Evolutionary conservation across 2,113 vertebrate species (phyloP).

Genomic region (Bolborhynchus lineola): DNA sequence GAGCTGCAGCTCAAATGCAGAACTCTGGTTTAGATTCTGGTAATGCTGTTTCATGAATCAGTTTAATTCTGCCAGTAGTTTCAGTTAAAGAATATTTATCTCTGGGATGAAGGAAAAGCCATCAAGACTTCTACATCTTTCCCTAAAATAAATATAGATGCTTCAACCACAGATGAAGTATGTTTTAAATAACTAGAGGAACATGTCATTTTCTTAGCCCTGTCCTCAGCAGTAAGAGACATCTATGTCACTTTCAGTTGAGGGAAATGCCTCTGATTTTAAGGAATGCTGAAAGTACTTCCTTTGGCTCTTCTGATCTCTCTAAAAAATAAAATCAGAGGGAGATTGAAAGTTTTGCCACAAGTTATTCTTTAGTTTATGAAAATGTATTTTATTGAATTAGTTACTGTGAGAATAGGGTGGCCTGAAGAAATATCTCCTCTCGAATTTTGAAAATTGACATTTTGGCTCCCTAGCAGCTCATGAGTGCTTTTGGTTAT

Average conservation of each 20-base stretch:
- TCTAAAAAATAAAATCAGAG: background rate
- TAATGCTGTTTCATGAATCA: background rate
- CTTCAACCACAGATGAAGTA: background rate
- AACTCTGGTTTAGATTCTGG: background rate
- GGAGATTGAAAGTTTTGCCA: background rate
- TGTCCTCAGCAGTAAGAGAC: background rate
- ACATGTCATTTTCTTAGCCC: background rate
- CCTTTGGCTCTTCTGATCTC: background rate
- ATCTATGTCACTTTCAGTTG: background rate
- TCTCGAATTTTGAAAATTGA: background rate
- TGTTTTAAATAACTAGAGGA: background rate
- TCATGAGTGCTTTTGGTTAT: background rate
- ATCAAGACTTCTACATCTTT: background rate
- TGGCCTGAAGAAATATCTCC: background rate
- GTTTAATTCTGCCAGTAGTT: background rate
- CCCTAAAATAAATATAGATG: slow-evolving; percentile 17
- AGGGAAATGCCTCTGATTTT: slow-evolving; percentile 17
- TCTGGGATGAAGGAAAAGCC: background rate
- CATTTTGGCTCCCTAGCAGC: background rate
- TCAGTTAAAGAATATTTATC: background rate
- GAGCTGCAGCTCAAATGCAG: background rate
- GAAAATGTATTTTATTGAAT: slow-evolving; percentile 11
- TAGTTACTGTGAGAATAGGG: background rate
- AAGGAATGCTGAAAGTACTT: background rate
- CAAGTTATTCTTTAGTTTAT: background rate